A percentile compares a stretch with the other conserved stretches of the same genome.
Evolutionary conservation across 2,888 invertebrate genomes (phyloP).

Genomic region (Ethmia dodecea): DNA sequence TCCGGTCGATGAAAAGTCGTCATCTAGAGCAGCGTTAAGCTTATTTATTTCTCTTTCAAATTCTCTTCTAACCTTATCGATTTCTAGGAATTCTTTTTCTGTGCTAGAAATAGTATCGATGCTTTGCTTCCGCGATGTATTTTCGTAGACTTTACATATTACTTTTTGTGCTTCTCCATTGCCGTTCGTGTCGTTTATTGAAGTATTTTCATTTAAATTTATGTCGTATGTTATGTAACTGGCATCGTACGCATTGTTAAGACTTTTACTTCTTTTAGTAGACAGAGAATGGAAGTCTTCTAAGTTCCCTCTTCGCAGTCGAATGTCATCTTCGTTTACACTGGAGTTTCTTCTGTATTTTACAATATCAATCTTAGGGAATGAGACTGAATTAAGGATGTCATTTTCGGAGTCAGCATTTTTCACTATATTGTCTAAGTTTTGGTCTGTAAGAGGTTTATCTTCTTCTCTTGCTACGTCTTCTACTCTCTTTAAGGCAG

Average conservation of each 20-base stretch:
- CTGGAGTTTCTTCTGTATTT: slow-evolving; percentile 68
- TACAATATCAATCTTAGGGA: slow-evolving; percentile 59
- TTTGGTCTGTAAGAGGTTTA: slow-evolving; percentile 12
- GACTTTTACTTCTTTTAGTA: slow-evolving; percentile 65
- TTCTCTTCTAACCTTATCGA: slow-evolving; percentile 63
- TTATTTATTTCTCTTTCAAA: slow-evolving; percentile 68
- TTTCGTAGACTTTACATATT: slow-evolving; percentile 59
- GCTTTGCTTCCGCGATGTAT: slow-evolving; percentile 51
- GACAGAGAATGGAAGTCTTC: slow-evolving; percentile 59
- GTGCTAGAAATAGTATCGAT: slow-evolving; percentile 64
- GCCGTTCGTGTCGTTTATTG: slow-evolving; percentile 45
- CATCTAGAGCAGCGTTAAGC: slow-evolving; percentile 66
- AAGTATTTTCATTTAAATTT: slow-evolving; percentile 47
- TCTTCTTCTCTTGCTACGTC: background rate
- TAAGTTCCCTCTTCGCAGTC: slow-evolving; percentile 58
- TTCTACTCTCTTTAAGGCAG: background rate
- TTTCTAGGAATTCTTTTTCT: slow-evolving; percentile 68
- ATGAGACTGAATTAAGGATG: slow-evolving; percentile 43
- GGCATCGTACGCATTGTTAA: slow-evolving; percentile 49
- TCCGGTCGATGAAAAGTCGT: slow-evolving; percentile 45
- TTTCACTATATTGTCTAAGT: slow-evolving; percentile 17
- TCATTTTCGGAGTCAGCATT: slow-evolving; percentile 46
- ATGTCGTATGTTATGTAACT: slow-evolving; percentile 56
- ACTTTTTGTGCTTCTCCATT: slow-evolving; percentile 61
- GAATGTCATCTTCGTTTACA: slow-evolving; percentile 64